A percentile compares a stretch with the other conserved stretches of the same genome.
Conservation (phyloP, 2,113 vertebrate species). For the Silurus meridionalis region DNA sequence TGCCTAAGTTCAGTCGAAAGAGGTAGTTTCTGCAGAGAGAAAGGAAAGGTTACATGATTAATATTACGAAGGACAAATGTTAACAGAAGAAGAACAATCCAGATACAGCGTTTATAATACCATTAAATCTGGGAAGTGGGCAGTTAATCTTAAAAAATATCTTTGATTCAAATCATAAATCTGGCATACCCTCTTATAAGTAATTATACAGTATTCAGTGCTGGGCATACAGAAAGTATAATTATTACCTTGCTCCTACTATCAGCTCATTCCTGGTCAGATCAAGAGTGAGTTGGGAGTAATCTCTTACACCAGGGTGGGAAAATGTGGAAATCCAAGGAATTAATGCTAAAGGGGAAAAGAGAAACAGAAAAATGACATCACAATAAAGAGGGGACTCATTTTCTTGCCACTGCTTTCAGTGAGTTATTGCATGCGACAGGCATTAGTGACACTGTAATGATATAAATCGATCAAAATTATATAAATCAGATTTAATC, state of each 20-base stretch:
- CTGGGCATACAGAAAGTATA: neutral
- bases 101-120: neutral
- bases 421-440: neutral
- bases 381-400: neutral
- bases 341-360: conserved; percentile 78
- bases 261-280: conserved; percentile 94
- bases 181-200: neutral
- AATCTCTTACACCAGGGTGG: conserved; percentile 85
- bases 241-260: conserved; percentile 92
- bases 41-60: neutral
- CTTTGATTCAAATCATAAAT: neutral
- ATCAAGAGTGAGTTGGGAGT: conserved; percentile 94
- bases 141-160: neutral
- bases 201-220: neutral
- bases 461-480: neutral
- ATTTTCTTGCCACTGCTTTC: neutral
- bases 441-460: neutral
- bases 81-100: neutral
- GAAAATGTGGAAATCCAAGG: conserved; percentile 93
- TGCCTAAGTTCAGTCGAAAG: conserved; percentile 94
- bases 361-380: conserved; percentile 13
- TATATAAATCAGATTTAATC: neutral
- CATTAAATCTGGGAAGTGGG: neutral
- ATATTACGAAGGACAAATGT: neutral
- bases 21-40: conserved; percentile 87